Evolutionary conservation across 1,140 invertebrate genomes (phyloP).

Genomic region (Bombus consobrinus): DNA sequence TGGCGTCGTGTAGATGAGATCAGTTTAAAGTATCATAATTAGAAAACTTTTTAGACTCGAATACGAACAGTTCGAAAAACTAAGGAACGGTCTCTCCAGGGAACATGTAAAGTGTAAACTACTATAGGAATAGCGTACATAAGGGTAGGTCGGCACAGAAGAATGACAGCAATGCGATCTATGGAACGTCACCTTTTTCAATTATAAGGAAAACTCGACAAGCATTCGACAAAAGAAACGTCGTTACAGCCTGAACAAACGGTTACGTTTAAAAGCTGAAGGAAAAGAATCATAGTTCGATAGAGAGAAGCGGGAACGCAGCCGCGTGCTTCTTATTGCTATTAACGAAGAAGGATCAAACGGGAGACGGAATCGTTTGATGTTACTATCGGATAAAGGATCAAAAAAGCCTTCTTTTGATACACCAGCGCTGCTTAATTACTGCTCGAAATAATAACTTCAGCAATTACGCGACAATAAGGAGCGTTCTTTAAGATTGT

Average conservation of each 20-base stretch:
- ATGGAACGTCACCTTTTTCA: background rate
- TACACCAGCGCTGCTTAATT: slow-evolving; percentile 55
- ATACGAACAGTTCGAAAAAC: background rate
- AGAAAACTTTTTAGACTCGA: background rate
- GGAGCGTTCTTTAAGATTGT: slow-evolving; percentile 14
- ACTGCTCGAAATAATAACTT: slow-evolving; percentile 59
- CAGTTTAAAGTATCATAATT: background rate
- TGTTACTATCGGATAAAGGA: slow-evolving; percentile 52
- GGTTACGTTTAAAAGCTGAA: background rate
- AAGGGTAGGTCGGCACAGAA: too few species aligned
- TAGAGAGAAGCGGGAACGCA: background rate
- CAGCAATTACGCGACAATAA: slow-evolving; percentile 25
- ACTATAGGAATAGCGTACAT: background rate
- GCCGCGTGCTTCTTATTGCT: slow-evolving; percentile 15
- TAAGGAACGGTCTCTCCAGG: background rate
- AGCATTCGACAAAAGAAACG: background rate
- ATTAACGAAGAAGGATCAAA: slow-evolving; percentile 60
- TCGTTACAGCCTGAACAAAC: slow-evolving; percentile 1
- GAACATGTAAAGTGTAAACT: background rate
- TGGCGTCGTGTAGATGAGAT: too few species aligned
- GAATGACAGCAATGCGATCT: background rate
- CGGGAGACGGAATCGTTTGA: slow-evolving; percentile 41
- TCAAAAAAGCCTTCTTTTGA: slow-evolving; percentile 57
- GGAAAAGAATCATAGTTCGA: slow-evolving; percentile 9
- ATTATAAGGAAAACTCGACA: background rate